phyloP scores from a whole-genome alignment of 2,113 vertebrate genomes.

The Marmota flaviventris region DNA sequence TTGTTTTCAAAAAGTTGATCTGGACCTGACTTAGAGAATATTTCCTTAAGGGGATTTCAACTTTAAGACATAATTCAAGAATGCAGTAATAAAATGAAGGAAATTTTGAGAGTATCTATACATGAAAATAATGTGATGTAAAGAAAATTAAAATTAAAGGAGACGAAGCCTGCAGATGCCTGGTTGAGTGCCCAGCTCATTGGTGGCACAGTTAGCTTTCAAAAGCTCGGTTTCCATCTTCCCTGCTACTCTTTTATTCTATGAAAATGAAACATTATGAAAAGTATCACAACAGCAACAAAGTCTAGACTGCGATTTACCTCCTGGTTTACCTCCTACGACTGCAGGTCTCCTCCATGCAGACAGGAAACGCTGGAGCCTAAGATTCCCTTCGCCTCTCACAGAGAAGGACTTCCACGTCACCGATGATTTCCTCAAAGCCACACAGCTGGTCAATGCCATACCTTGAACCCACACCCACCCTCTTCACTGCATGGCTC shows the following conservation, averaged over 20 bases:
- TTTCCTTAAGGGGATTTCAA: constrained; percentile 27
- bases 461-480: background rate
- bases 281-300: background rate
- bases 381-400: background rate
- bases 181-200: too few relatives aligned
- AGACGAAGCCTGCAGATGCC: background rate
- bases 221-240: background rate
- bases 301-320: background rate
- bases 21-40: background rate
- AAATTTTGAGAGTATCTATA: background rate
- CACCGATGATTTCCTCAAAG: background rate
- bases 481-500: background rate
- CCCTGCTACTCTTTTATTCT: background rate
- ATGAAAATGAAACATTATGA: background rate
- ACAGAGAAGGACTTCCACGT: background rate
- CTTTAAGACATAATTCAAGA: background rate
- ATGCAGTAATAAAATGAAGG: background rate
- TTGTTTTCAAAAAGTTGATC: background rate
- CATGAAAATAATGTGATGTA: background rate
- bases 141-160: background rate
- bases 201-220: background rate
- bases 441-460: background rate
- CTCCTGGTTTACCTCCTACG: background rate
- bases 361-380: background rate
- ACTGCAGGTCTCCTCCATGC: background rate